Conservation (phyloP, 2,888 invertebrate species). For the Noctuana brunneofusca region DNA sequence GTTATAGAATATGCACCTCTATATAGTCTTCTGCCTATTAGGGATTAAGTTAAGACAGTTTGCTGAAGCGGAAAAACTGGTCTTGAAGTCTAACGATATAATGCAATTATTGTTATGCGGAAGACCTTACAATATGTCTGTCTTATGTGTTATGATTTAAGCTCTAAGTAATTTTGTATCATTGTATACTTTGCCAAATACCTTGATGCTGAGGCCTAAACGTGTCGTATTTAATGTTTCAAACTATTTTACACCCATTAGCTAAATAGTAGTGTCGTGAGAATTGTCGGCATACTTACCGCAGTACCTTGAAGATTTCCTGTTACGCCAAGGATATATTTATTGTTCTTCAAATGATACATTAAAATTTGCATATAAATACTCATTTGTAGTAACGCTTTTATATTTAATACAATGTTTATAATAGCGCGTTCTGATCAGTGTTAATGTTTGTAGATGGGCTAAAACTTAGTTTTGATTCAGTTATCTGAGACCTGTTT, state of each 20-base stretch:
- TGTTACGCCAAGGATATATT: slow-evolving; percentile 22
- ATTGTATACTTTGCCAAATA: neutral
- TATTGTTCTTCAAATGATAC: slow-evolving; percentile 6
- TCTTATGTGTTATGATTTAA: too few relatives aligned
- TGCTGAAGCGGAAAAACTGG: too few relatives aligned
- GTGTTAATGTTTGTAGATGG: neutral
- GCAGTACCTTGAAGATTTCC: slow-evolving; percentile 21
- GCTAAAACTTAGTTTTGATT: neutral
- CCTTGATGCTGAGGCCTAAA: slow-evolving; percentile 1
- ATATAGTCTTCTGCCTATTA: too few relatives aligned
- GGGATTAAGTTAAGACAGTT: too few relatives aligned
- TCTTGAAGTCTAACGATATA: neutral
- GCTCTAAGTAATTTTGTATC: neutral
- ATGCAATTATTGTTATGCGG: neutral
- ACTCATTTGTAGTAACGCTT: neutral
- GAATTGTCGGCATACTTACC: slow-evolving; percentile 2
- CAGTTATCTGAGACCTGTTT: too few relatives aligned
- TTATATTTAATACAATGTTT: neutral
- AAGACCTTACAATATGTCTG: neutral
- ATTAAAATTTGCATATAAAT: slow-evolving; percentile 4
- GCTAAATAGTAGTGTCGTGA: slow-evolving; percentile 28
- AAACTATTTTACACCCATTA: slow-evolving; percentile 26
- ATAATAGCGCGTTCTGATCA: too few relatives aligned
- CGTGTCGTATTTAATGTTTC: slow-evolving; percentile 4
- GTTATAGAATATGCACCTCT: too few relatives aligned